Evolutionary conservation across 2,888 invertebrate genomes (phyloP), one percentile per base, ranked within the genome.

Genomic region (Pammene aurita): DNA sequence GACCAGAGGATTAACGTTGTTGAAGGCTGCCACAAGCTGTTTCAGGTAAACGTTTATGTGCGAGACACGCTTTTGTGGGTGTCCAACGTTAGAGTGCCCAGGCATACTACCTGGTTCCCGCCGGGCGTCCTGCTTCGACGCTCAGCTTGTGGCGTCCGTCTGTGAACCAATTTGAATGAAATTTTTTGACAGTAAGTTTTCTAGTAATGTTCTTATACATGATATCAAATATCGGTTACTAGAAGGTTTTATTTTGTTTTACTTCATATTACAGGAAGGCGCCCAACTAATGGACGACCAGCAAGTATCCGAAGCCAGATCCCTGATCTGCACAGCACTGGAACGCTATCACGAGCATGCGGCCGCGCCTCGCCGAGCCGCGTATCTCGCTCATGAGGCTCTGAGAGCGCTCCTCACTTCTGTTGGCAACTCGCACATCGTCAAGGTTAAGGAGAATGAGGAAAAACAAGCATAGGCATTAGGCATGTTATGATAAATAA

Each of bases 361-460:
- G 0, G 87, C 0, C 90, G 68, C 95, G 0, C 96, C 96, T 0
- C 95, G 96, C 74, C 93, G 93, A 54, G 94, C 94, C 69, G 95
- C 95, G 0, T 94, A 96, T 58, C 84, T 95, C 38, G 96, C 95
- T 0, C 96, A 96, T 83, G 96, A 96, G 78, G 93, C 95, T 0
- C 84, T 96, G 44, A 89, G 95, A 2, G 92, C 94, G 0, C 96
- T 96, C 78, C 93, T 94, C 76, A 94, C 95, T 0, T 87, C 93
- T 52, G 77, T 77, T 10, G 95, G 95, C 11, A 95, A 95, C 76
- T 75, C 85, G 0, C 87, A 90, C 71, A 38, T 74, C 0, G 76
- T 86, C 6, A 62, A 62, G 41, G 62, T 52, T 0, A 52, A 52
- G 9, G 50, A 62, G 0, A 38, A 7, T 26, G 62, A 62, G 2